Evolutionary conservation across 2,888 invertebrate species (phyloP), one percentile per base, ranked within the genome.

Genomic region (Diarsia brunnea): DNA sequence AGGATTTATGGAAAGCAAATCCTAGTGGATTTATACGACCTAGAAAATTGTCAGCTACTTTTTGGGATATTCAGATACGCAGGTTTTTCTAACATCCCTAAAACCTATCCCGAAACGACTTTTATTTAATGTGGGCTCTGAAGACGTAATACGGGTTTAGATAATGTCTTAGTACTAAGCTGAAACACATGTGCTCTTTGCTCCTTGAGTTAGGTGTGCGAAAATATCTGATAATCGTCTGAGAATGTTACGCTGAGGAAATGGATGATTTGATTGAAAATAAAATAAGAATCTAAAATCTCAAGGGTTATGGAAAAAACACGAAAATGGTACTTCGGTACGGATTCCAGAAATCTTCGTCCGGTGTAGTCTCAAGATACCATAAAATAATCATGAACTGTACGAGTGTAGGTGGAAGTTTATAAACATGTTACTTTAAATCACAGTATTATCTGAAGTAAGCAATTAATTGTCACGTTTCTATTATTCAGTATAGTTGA

Each of bases 11-110:
- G 71, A 27, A 73, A 81, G 81, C 75, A 84, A 90, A 90, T 90
- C 88, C 89, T 82, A 53, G 67, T 63, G 83, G 85, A 89, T 88
- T 81, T 86, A 84, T 81, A 69, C 68, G 68, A 66, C 58, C 75
- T 78, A 75, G 77, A 63, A 75, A 81, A 81, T 72, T 68, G 43
- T n/a, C 51, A 24, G 38, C 51, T 67, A 58, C 71, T 47, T 79
- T 81, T 69, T 72, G 49, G 53, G 60, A 31, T 43, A 60, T 64
- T 70, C 71, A 45, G 55, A 64, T 74, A 66, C 53, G 60, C 55
- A 64, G 60, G 70, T 84, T 82, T 63, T 65, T 71, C 45, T 72
- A 69, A 76, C 75, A 74, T 64, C 70, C 55, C 85, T 84, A 83
- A 81, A 75, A 77, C 70, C 71, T 55, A 77, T 75, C 70, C 66